phyloP scores from a whole-genome alignment of 2,113 vertebrate genomes.

The Microcebus murinus region DNA sequence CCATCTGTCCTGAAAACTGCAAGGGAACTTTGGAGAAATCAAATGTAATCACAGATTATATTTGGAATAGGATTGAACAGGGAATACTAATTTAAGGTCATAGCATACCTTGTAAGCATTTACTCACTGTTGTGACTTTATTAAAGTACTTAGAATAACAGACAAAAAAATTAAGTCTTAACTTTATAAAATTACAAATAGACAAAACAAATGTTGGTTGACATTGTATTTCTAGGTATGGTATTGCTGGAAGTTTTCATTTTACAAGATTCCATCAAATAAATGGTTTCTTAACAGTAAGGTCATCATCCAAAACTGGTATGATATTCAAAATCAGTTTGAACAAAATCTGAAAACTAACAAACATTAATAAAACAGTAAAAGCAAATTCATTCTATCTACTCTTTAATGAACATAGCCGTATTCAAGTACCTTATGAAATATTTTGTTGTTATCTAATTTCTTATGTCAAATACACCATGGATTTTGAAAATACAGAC shows the following conservation, averaged over 20 bases:
- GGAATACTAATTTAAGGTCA: not conserved
- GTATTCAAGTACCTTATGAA: not conserved
- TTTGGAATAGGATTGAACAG: not conserved
- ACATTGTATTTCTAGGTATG: not conserved
- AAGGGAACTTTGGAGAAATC: constrained; percentile 27
- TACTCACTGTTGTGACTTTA: not conserved
- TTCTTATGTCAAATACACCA: not conserved
- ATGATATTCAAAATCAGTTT: not conserved
- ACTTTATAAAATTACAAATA: not conserved
- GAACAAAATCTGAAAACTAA: not conserved
- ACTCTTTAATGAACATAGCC: not conserved
- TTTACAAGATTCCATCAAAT: not conserved
- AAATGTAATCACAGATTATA: not conserved
- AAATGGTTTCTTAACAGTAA: not conserved
- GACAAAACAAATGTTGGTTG: not conserved
- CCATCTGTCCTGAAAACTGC: not conserved
- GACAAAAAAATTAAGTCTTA: not conserved
- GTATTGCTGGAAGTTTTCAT: not conserved
- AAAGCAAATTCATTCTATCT: not conserved
- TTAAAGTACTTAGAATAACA: constrained; percentile 13
- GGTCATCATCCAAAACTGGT: not conserved
- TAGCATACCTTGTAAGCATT: not conserved
- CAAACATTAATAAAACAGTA: constrained; percentile 5
- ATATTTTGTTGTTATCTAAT: not conserved
- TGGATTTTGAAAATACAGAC: not conserved